Evolutionary conservation across 92 coral and sea anemone species (phyloP).

Genomic region (Siderastrea radians): DNA sequence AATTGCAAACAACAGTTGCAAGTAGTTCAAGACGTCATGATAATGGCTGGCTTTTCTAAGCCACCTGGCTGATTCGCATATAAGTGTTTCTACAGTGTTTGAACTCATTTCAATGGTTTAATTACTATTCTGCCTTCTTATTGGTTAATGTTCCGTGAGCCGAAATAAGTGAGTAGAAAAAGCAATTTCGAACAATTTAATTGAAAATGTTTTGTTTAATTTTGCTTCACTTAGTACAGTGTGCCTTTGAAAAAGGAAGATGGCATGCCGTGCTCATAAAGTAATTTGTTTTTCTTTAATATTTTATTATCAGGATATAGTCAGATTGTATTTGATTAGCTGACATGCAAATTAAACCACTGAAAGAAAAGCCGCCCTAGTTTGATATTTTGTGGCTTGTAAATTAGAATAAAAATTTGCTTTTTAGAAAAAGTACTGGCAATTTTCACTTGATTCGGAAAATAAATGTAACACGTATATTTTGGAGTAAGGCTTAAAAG

Average conservation of each 20-base stretch:
- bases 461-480: too few species aligned
- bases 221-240: too few species aligned
- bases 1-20: too few species aligned
- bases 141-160: not conserved
- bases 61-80: not conserved
- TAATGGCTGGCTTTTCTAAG: too few species aligned
- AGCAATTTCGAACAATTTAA: not conserved
- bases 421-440: too few species aligned
- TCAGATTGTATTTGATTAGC: not conserved
- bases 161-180: not conserved
- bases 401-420: too few species aligned
- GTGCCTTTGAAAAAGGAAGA: not conserved
- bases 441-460: too few species aligned
- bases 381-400: not conserved
- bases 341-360: not conserved
- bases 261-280: not conserved
- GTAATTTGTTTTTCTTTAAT: constrained; percentile 2
- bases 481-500: too few species aligned
- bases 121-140: not conserved
- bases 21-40: too few species aligned
- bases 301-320: not conserved
- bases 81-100: not conserved
- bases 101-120: not conserved
- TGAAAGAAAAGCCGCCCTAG: not conserved
- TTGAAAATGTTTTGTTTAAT: not conserved